Base-by-base conservation (phyloP, 1,140 invertebrate genomes). In the Brachionus paranguensis region DNA sequence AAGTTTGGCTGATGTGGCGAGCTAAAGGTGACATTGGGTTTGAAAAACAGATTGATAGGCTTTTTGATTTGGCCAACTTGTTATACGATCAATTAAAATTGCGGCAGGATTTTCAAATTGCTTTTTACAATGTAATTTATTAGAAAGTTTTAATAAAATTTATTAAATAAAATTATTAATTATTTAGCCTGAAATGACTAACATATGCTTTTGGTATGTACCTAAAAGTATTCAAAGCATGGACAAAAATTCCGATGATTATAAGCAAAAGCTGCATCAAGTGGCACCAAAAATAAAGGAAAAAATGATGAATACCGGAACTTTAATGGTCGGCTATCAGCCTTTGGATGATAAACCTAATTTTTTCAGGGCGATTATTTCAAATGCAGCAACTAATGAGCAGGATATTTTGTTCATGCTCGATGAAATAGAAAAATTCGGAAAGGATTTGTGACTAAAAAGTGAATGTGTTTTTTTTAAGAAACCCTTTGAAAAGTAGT, bases 121-220 rank as follows among this genome's bases (percentile, higher is more conserved):
- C 65, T n/a, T 29, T 50, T 27, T 3, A 68, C 3, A 37, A 84
- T 65, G 78, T 84, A 84, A 43, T 33, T 81, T 2, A 14, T 5
- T 24, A 8, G 3, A 14, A 2, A 17, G 17, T 5, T 43, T 41
- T 72, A 12, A 47, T 41, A 20, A 47, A 64, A 37, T 17, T 37
- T 81, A 17, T 45, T 47, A 45, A 78, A 45, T 43, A n/a, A n/a
- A 29, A 37, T 64, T 27, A 17, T 68, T 24, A 50, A 29, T 76
- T 76, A 37, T 76, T 47, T 93, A 98, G 90, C 96, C 96, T 0
- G 95, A 98, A 91, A 92, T 94, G 90, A 94, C 97, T 1, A 99
- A 99, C 88, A 95, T 99, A 12, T 95, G 94, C 88, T 99, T 99
- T 91, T 99, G 97, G 97, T 99, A 99, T 90, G 91, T 99, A 85